Conservation (phyloP, 2,888 invertebrate genomes). For the Adelognathus sp. region DNA sequence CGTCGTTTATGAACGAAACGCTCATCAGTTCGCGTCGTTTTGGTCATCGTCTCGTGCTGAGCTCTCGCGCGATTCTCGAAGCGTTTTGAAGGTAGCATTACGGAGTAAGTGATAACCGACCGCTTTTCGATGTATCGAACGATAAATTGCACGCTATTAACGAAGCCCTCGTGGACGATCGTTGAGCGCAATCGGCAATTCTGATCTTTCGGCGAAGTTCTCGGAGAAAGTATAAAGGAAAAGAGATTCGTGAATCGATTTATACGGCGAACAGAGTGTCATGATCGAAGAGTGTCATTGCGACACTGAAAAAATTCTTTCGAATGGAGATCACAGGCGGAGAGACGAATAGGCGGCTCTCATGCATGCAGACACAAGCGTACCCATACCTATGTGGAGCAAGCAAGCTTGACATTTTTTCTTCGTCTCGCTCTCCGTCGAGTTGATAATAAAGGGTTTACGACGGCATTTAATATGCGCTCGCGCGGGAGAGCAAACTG, state of each 20-base stretch:
- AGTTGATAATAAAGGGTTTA: slow-evolving; percentile 34
- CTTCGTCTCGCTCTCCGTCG: background rate
- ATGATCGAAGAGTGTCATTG: background rate
- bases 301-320: background rate
- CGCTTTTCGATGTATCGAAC: slow-evolving; percentile 75
- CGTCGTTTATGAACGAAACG: slow-evolving; percentile 70
- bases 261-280: too few species aligned
- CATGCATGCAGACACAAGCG: background rate
- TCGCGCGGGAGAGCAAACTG: background rate
- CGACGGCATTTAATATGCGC: slow-evolving; percentile 24
- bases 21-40: slow-evolving; percentile 31
- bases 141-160: slow-evolving; percentile 74
- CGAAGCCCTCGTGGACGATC: slow-evolving; percentile 40
- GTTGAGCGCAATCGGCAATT: slow-evolving; percentile 45
- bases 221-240: background rate
- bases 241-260: background rate
- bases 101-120: slow-evolving; percentile 73
- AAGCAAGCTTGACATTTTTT: slow-evolving; percentile 1
- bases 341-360: background rate
- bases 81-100: slow-evolving; percentile 72
- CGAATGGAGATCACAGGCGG: background rate
- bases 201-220: slow-evolving; percentile 16
- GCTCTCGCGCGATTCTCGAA: background rate
- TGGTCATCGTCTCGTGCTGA: slow-evolving; percentile 31
- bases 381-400: background rate